Conservation (phyloP, 1,140 invertebrate genomes). For the Drosophila mauritiana region DNA sequence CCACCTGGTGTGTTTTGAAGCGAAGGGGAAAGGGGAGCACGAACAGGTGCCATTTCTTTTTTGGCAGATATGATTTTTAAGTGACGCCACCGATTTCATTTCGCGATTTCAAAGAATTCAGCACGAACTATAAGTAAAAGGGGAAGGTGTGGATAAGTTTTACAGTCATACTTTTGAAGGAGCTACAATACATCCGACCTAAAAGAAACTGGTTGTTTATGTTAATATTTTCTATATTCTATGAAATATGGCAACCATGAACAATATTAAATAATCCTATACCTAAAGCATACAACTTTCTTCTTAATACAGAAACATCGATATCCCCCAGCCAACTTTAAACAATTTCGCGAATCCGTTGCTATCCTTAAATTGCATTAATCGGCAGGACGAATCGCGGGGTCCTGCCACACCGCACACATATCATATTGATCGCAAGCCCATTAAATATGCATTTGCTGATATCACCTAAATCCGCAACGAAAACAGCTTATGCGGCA, state of each 20-base stretch:
- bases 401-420: conserved; percentile 1
- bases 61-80: conserved; percentile 41
- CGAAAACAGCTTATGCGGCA: conserved; percentile 79
- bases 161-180: too few species aligned
- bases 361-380: conserved; percentile 41
- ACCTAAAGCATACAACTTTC: too few species aligned
- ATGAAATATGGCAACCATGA: too few species aligned
- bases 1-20: conserved; percentile 11
- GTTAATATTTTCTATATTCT: too few species aligned
- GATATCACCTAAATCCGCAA: conserved; percentile 76
- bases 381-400: conserved; percentile 22
- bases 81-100: conserved; percentile 29
- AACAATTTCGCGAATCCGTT: neutral
- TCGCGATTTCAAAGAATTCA: conserved; percentile 4
- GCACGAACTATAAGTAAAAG: neutral
- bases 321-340: neutral
- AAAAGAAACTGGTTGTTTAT: too few species aligned
- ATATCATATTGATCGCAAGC: conserved; percentile 71
- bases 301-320: neutral
- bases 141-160: too few species aligned
- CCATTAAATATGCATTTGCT: conserved; percentile 82
- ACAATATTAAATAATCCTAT: too few species aligned
- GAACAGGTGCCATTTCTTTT: conserved; percentile 8
- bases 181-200: too few species aligned
- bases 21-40: neutral